phyloP scores from a whole-genome alignment of 1,140 invertebrate genomes.

The Pollicipes pollicipes region DNA sequence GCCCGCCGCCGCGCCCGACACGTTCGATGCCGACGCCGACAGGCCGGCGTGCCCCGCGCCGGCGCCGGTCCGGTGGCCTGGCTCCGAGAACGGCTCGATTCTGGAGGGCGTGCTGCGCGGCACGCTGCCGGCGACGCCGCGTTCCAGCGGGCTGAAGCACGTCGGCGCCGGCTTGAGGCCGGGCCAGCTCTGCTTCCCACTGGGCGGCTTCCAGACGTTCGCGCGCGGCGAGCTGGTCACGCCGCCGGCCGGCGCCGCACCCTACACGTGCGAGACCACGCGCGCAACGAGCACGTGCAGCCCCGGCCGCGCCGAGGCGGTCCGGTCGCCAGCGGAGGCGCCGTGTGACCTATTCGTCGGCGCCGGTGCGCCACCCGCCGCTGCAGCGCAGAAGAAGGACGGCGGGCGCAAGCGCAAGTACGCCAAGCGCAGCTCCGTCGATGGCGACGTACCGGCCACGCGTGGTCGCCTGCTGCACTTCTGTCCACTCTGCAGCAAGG shows the following conservation, averaged over 20 bases:
- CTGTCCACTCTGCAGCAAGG: constrained; percentile 77
- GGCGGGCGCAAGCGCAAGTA: constrained; percentile 19
- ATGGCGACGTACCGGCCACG: constrained; percentile 14
- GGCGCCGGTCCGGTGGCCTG: neutral
- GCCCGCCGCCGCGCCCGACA: neutral
- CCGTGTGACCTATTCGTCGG: neutral
- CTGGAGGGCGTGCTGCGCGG: constrained; percentile 19
- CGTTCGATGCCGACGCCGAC: neutral
- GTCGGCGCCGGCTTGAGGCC: constrained; percentile 13
- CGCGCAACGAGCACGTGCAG: neutral
- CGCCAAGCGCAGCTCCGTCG: constrained; percentile 14
- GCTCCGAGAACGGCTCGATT: constrained; percentile 16
- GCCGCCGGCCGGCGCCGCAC: too few relatives aligned
- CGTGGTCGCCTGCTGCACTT: constrained; percentile 54
- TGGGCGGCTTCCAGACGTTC: constrained; percentile 15
- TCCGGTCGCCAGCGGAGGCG: constrained; percentile 9
- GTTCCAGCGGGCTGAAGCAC: too few relatives aligned
- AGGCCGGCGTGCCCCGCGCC: neutral
- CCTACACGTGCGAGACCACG: neutral
- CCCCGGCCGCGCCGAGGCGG: constrained; percentile 11
- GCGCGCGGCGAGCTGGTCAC: neutral
- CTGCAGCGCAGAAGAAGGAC: constrained; percentile 11
- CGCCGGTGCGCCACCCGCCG: neutral
- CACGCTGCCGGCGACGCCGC: constrained; percentile 13
- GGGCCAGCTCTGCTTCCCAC: constrained; percentile 14